A percentile compares a stretch with the other conserved stretches of the same genome.
Evolutionary conservation across 2,797 vertebrate genomes (phyloP).

Genomic region (Otus scops): DNA sequence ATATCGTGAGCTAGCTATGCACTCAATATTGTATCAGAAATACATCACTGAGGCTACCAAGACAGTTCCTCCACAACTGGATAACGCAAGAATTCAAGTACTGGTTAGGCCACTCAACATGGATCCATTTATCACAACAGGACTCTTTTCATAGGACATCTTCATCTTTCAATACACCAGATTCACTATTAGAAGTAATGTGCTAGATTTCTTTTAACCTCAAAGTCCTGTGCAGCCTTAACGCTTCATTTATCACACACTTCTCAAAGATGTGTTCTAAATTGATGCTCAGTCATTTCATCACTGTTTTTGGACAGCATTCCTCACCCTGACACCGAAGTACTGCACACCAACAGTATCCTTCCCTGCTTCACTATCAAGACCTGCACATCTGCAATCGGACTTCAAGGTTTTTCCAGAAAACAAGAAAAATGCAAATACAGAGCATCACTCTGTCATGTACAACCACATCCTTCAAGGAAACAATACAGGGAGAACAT

Average conservation of each 20-base stretch:
- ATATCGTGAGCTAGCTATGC: neutral
- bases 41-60: neutral
- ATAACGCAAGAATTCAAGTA: neutral
- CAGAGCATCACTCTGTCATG: neutral
- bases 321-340: neutral
- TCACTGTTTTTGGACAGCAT: neutral
- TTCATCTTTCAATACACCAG: neutral
- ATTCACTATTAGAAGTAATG: neutral
- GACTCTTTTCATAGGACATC: neutral
- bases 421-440: neutral
- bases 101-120: neutral
- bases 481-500: neutral
- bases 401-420: neutral
- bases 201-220: neutral
- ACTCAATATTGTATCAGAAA: neutral
- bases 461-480: neutral
- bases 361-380: neutral
- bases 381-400: neutral
- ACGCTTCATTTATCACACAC: neutral
- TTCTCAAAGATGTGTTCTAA: neutral
- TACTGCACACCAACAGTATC: neutral
- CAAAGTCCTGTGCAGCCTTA: neutral
- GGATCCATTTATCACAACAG: neutral
- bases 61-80: neutral
- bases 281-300: neutral